Evolutionary conservation across 2,888 invertebrate genomes (phyloP), one percentile per base, ranked within the genome.

Genomic region (Ennomos quercinarius): DNA sequence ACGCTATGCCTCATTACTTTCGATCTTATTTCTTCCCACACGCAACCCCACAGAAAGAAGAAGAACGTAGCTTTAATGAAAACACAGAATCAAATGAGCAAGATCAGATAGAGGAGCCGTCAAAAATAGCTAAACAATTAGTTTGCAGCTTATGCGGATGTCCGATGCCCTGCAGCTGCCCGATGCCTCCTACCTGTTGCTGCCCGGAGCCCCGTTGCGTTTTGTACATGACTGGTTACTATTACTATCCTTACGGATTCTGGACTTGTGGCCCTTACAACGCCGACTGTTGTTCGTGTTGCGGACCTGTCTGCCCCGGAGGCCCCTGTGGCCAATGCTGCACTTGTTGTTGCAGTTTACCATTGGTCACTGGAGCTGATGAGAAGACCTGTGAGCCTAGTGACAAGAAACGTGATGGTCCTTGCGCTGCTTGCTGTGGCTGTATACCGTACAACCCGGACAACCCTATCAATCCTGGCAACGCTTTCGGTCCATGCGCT

Each of bases 251-350:
- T 0, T 87, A 87, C 50, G 87, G 87, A 3, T 78, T 75, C 34
- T 88, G 87, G 87, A 84, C 84, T 62, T 86, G 87, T 45, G 87
- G 88, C 0, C 87, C 88, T 1, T 87, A 87, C 63, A 9, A 43
- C 13, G 48, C 13, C 34, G n/a, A 11, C 34, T 53, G 54, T 37
- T 17, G 43, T 37, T 0, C 27, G 9, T 80, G 81, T 0, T 68
- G 75, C 2, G 72, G 74, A 1, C 67, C 71, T 43, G 12, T 10
- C 5, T 27, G 27, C 10, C 43, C 27, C 10, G 34, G 11, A 9
- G 11, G 35, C 1, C 10, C 35, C 8, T 11, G 12, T 11, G 36
- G 35, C 10, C 10, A 10, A 10, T 36, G 45, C 36, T 11, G 12
- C 45, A 8, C 36, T 11, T 12, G 35, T 45, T n/a, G 34, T 35